Evolutionary conservation across 2,888 invertebrate genomes (phyloP), one percentile per base, ranked within the genome.

Genomic region (Cantharis flavilabris): DNA sequence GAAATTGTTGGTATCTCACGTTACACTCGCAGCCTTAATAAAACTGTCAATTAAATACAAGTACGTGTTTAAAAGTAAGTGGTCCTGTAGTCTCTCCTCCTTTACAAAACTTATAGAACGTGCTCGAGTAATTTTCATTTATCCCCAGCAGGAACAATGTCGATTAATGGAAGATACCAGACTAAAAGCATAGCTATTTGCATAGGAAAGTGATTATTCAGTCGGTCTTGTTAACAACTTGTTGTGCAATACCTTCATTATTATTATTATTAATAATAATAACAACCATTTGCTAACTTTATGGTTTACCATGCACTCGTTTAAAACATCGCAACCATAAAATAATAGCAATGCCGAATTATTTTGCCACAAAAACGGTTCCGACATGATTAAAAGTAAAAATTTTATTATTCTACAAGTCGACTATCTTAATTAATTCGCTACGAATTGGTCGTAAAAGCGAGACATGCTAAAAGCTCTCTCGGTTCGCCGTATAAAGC

Each of bases 131-230:
- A 75, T 75, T 73, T 71, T 70, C 75, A 63, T 71, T 33, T 70
- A 49, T 65, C 33, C 75, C 75, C 75, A 28, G 71, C 71, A 75
- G 75, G 67, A 71, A 75, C 67, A 71, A 71, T 69, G 62, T 64
- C 13, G 30, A 23, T 71, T 75, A 75, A 75, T 79, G 76, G 75
- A 75, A 75, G 77, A 78, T 76, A 73, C 73, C 71, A 62, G 69
- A 76, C 76, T 69, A 78, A 79, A 80, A 78, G 76, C 78, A 72
- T 64, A 71, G 80, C 78, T 82, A 83, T 83, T 83, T 82, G 81
- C 83, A 83, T 83, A 83, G 80, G 80, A 82, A 76, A 80, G 82
- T 79, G 81, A 83, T 83, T 83, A 82, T 82, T 83, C 83, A 83
- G 82, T 80, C 69, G 70, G 77, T 79, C 82, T 82, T 83, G 82